phyloP scores from a whole-genome alignment of 2,113 vertebrate genomes.

The Strigops habroptila region DNA sequence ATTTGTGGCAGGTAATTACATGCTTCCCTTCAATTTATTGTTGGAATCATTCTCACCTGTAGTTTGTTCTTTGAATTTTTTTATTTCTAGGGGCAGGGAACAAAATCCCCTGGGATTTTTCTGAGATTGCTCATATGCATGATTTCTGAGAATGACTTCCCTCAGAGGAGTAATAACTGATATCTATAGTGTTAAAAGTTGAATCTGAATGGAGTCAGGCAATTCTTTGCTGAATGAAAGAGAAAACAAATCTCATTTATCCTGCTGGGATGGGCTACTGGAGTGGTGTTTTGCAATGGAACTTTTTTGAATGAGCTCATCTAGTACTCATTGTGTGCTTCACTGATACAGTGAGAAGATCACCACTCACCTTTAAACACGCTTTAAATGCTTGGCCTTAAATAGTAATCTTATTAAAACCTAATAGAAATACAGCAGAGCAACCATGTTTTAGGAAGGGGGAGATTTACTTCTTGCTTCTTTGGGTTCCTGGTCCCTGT shows the following conservation, averaged over 20 bases:
- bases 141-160: not conserved
- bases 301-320: not conserved
- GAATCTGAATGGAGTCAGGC: not conserved
- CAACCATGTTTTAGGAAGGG: not conserved
- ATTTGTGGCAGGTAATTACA: not conserved
- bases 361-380: not conserved
- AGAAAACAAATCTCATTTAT: not conserved
- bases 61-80: not conserved
- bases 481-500: rapidly evolving
- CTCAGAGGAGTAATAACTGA: not conserved
- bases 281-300: not conserved
- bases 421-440: not conserved
- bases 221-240: not conserved
- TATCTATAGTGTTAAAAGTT: not conserved
- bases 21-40: not conserved
- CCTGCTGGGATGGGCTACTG: not conserved
- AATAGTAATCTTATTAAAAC: not conserved
- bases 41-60: not conserved
- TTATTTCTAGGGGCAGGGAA: not conserved
- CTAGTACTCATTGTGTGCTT: not conserved
- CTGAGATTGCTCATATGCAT: not conserved
- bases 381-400: not conserved
- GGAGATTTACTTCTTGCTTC: not conserved
- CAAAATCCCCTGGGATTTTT: not conserved
- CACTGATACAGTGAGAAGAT: not conserved